Base-by-base conservation (phyloP, 2,797 vertebrate species). In the Sparidentex hasta region DNA sequence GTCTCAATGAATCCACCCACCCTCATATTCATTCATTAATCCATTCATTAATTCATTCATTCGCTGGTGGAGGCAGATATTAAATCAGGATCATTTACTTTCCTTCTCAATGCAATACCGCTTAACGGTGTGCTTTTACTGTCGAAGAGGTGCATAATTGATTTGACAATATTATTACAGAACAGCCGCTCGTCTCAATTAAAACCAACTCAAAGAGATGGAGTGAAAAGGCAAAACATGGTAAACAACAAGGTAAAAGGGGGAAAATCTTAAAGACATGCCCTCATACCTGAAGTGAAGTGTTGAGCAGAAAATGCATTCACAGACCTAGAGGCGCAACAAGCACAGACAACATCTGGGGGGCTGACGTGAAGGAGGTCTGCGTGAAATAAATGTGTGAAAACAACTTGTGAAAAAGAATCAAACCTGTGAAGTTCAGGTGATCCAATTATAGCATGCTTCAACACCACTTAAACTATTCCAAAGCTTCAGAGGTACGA, bases 311-410 rank as follows among this genome's bases (percentile, higher is more conserved):
- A 44, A 65, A 50, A 25, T 51, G 18, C 29, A 16, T 38, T 16
- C 61, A 33, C 46, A 27, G 38, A 69, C 12, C 11, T 33, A 59
- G 48, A 75, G 21, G 65, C 29, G 44, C 56, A 74, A 62, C 52
- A 61, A 17, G 25, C 27, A 43, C 27, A 51, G 16, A 25, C 33
- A n/a, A 43, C 56, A 38, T 58, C 43, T 2, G 51, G 56, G 75
- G 38, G 3, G 67, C 27, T 72, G 65, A 76, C 4, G 8, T 4
- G 9, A 70, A 20, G 38, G 2, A 7, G 25, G 23, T 33, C 0
- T 3, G 17, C 48, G 63, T 68, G 77, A 73, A 21, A 70, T 43
- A 48, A 47, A 48, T 48, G 52, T 81, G 74, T 43, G 56, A 84
- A 52, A 52, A 23, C 3, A 21, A 50, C 33, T 7, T 21, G 2